These are phyloP conservation scores for Drosophila baimaii DNA, from an alignment of 1,140 invertebrate species.

Conservation along the genomic window DNA sequence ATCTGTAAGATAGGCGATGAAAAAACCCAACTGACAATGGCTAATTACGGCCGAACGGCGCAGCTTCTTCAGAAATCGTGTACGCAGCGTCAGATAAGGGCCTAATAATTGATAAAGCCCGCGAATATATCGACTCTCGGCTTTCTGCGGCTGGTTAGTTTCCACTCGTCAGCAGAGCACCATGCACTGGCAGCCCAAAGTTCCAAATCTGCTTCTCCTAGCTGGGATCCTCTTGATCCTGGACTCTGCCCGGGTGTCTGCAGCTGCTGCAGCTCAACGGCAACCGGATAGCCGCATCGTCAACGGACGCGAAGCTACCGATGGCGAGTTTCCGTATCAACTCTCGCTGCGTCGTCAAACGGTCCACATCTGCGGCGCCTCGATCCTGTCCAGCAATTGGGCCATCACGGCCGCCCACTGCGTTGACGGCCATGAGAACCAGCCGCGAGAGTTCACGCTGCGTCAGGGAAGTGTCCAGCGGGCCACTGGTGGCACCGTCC, in stretches of 20 bases:
- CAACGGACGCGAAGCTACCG: conserved; percentile 65
- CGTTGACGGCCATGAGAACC: conserved; percentile 63
- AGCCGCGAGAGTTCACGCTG: conserved; percentile 65
- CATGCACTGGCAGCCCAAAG: conserved; percentile 34
- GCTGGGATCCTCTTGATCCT: conserved; percentile 7
- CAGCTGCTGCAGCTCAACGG: conserved; percentile 20
- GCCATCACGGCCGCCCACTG: conserved; percentile 84
- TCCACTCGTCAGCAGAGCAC: conserved; percentile 20
- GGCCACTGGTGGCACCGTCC: conserved; percentile 59
- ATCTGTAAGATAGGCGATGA: conserved; percentile 31
- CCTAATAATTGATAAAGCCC: conserved; percentile 37
- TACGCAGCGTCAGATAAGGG: conserved; percentile 37
- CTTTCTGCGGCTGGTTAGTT: conserved; percentile 38
- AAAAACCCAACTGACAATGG: conserved; percentile 48
- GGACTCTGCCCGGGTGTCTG: background rate
- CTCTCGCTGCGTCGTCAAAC: conserved; percentile 70
- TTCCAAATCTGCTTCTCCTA: conserved; percentile 14
- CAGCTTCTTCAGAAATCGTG: conserved; percentile 55
- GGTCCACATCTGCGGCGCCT: conserved; percentile 79
- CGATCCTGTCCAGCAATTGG: conserved; percentile 73
- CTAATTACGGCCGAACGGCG: conserved; percentile 39
- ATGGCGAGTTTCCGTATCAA: conserved; percentile 68
- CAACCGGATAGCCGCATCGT: conserved; percentile 74
- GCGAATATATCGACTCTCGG: conserved; percentile 39
- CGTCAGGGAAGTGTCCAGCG: conserved; percentile 66